Evolutionary conservation across 2,113 vertebrate genomes (phyloP), one percentile per base, ranked within the genome.

Genomic region (Cheirogaleus medius): DNA sequence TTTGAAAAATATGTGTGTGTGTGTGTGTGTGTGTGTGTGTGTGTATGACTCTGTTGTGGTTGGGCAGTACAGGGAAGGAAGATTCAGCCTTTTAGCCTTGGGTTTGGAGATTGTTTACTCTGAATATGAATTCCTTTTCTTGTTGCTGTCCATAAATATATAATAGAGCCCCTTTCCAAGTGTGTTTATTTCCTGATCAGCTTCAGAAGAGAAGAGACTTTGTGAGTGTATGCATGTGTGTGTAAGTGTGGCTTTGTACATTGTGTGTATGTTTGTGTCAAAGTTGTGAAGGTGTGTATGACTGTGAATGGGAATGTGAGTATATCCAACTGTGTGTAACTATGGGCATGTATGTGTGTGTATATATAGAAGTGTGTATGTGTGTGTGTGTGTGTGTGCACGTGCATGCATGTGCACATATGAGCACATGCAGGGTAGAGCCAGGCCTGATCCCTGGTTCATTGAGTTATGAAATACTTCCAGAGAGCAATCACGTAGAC

Each of bases 91-190:
- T 64, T 86, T 18, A 93, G n/a, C 15, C 32, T 85, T 85, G 52
- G 52, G 34, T 63, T 20, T 92, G 13, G 25, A 6, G n/a, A 88
- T 90, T 84, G 8, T 74, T 95, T 91, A 60, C 66, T 95, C 39
- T 85, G 23, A 94, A 80, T 93, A 88, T 52, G 37, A 95, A 93
- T 81, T 91, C 42, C 4, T 86, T 64, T 89, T 81, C 80, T 95
- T 94, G 1, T 82, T 84, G 5, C 68, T 80, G 25, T 83, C 39
- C 54, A 64, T 97, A 85, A 71, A 76, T 89, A 49, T 42, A 37
- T 95, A 92, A 49, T 56, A 27, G 52, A 82, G 37, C 1, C n/a
- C 42, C 39, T 81, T 69, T 13, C 29, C n/a, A 54, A 69, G 49
- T 85, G 25, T 84, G 2, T 95, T 80, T 88, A 71, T 92, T 96